Percentiles rank a stretch among this genome's conserved stretches.
phyloP scores from a whole-genome alignment of 2,888 invertebrate genomes.

The Bugula neritina region DNA sequence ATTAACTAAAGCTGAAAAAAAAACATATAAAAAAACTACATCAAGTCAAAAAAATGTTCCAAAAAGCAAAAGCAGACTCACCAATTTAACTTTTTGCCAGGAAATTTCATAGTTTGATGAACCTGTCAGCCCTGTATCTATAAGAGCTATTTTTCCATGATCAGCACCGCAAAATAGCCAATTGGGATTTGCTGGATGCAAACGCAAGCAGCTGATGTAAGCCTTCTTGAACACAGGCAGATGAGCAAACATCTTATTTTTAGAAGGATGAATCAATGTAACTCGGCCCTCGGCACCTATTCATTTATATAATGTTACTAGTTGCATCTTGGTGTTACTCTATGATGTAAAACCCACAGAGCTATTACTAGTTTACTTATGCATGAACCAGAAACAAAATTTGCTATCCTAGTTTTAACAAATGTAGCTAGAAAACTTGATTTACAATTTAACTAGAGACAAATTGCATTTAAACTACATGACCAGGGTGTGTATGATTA shows the following conservation, averaged over 20 bases:
- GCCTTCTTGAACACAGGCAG: conserved; percentile 25
- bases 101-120: conserved; percentile 22
- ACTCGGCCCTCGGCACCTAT: conserved; percentile 21
- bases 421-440: too few species aligned
- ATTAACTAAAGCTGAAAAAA: not conserved
- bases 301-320: too few species aligned
- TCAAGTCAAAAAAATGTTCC: too few species aligned
- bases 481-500: too few species aligned
- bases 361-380: too few species aligned
- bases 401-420: too few species aligned
- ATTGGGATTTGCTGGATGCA: conserved; percentile 1
- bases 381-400: too few species aligned
- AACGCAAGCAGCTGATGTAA: conserved; percentile 16
- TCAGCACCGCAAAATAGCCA: conserved; percentile 25
- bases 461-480: too few species aligned
- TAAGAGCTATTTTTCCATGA: conserved; percentile 15
- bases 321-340: too few species aligned
- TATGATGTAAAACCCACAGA: too few species aligned
- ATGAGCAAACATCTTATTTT: conserved; percentile 24
- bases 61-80: too few species aligned
- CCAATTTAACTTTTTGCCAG: conserved; percentile 23
- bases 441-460: too few species aligned
- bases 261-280: conserved; percentile 13
- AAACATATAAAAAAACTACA: not conserved
- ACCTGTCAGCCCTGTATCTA: conserved; percentile 12